phyloP scores from a whole-genome alignment of 2,797 vertebrate genomes.

The Smutsia gigantea region DNA sequence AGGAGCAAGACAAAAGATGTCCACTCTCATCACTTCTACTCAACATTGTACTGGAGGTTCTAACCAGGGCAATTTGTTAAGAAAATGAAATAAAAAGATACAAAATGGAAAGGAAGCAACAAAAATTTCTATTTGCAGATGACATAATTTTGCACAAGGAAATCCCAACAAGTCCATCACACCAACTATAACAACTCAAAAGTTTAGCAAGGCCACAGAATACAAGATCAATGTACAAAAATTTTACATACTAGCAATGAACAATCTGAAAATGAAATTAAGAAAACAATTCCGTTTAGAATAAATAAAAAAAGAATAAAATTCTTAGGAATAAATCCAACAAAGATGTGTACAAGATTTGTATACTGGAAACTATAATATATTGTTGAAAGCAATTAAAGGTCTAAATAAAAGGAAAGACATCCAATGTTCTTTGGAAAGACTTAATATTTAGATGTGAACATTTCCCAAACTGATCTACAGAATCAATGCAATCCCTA shows the following conservation, averaged over 20 bases:
- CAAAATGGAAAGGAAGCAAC: background rate
- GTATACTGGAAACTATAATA: background rate
- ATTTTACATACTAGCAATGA: background rate
- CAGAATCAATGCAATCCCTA: background rate
- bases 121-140: background rate
- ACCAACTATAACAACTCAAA: background rate
- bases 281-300: background rate
- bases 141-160: background rate
- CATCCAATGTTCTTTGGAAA: background rate
- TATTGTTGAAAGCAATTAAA: background rate
- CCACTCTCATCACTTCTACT: background rate
- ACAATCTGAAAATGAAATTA: background rate
- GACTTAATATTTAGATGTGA: background rate
- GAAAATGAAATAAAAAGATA: background rate
- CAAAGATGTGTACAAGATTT: background rate
- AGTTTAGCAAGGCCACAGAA: background rate
- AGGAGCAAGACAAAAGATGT: background rate
- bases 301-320: background rate
- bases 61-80: background rate
- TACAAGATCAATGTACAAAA: background rate
- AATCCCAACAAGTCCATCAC: background rate
- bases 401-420: background rate
- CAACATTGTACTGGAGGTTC: background rate
- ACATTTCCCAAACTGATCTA: background rate
- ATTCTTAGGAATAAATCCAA: background rate